phyloP scores from a whole-genome alignment of 2,113 vertebrate species.

The Myxocyprinus asiaticus region DNA sequence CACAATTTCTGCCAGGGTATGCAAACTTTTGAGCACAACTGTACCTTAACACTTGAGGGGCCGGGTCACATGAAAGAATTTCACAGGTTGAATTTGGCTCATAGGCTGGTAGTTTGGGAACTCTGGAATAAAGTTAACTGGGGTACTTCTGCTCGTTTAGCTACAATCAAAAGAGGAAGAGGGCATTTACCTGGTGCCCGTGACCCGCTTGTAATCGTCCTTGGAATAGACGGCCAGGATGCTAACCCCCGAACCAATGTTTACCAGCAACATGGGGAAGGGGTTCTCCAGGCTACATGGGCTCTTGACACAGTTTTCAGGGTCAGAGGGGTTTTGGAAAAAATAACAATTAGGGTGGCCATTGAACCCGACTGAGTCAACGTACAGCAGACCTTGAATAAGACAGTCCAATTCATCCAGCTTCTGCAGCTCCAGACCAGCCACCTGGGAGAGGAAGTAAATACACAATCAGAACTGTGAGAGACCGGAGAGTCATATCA shows the following conservation, averaged over 20 bases:
- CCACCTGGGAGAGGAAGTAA: constrained; percentile 74
- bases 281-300: constrained; percentile 88
- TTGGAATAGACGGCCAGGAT: constrained; percentile 88
- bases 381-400: constrained; percentile 86
- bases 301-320: constrained; percentile 84
- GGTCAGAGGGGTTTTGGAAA: constrained; percentile 85
- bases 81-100: too few species aligned
- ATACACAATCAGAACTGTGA: neutral
- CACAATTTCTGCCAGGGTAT: too few species aligned
- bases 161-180: neutral
- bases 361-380: constrained; percentile 85
- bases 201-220: constrained; percentile 88
- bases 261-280: constrained; percentile 89
- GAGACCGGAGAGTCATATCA: neutral
- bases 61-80: too few species aligned
- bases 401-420: constrained; percentile 89
- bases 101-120: too few species aligned
- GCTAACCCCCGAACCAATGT: constrained; percentile 90
- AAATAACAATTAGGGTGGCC: constrained; percentile 88
- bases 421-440: constrained; percentile 84
- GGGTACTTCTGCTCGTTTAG: neutral
- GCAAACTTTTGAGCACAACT: too few species aligned
- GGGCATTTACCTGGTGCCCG: constrained; percentile 82
- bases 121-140: neutral
- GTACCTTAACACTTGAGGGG: too few species aligned